Evolutionary conservation across 1,140 invertebrate genomes (phyloP), one percentile per base, ranked within the genome.

Genomic region (Aphelenchoides besseyi): DNA sequence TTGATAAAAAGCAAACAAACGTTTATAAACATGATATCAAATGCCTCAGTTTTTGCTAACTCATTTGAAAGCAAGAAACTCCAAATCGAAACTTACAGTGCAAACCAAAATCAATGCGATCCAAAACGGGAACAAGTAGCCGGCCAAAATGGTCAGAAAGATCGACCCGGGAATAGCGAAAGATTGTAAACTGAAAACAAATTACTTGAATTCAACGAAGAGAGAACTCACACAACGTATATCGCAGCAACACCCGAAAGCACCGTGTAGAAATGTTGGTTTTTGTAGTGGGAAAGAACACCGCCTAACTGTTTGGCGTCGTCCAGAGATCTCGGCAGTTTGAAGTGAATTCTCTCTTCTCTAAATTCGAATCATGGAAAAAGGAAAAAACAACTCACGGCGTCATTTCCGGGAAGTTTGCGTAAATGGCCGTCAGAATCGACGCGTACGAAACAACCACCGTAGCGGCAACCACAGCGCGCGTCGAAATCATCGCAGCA

Each of bases 161-260:
- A 99, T 91, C 33, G 95, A 98, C 75, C 96, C 96, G 76, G 96
- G 96, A 87, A 99, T 98, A 76, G 95, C 96, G 88, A 98, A 98
- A 72, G 96, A 95, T 89, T 99, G 96, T 77, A 99, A 89, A 87
- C 94, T 97, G 76, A 62, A 67, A 71, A 3, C 16, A 48, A 26
- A 30, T 29, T 64, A 48, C 52, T 78, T 71, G 9, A 53, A 29
- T 64, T 74, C 69, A 29, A 35, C n/a, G 16, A 77, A 26, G n/a
- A n/a, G n/a, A 29, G 12, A 32, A 68, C 79, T 71, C 95, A 97
- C 93, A 98, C 97, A 86, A 98, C 92, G 86, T 97, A 98, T n/a
- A 91, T 90, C 68, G 93, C 86, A 82, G 94, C 92, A 71, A 96
- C 90, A 78, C 91, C 93, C 59, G 89, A 87, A 77, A 98, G 87